These are phyloP conservation scores for Pelusios castaneus DNA, from an alignment of 2,113 vertebrate species.

Conservation along the genomic window DNA sequence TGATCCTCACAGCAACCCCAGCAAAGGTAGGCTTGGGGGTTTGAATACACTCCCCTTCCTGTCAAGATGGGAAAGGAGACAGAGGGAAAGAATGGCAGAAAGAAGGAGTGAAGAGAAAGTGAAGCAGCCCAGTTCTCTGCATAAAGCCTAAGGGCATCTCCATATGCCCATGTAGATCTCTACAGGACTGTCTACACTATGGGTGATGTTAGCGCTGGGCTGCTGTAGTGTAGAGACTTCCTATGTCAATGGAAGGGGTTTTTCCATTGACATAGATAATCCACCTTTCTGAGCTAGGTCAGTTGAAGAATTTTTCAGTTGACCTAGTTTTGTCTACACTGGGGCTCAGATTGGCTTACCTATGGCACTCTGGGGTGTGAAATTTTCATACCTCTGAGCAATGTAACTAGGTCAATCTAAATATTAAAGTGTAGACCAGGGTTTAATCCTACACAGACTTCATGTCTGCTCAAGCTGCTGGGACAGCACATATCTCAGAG, in stretches of 20 bases:
- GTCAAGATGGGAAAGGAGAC: background rate
- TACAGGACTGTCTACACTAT: background rate
- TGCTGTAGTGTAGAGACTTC: background rate
- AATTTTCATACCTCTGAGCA: background rate
- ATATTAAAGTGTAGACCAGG: background rate
- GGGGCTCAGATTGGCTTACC: background rate
- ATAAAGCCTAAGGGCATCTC: background rate
- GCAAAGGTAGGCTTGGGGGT: background rate
- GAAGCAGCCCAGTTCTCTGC: background rate
- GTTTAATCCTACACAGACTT: background rate
- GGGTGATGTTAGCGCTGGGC: background rate
- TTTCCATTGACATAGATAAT: background rate
- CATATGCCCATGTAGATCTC: background rate
- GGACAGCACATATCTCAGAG: background rate
- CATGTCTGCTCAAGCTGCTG: fast-evolving
- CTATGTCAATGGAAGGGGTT: background rate
- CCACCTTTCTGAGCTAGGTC: background rate
- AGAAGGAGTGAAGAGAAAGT: background rate
- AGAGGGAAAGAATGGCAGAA: background rate
- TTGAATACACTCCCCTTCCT: background rate
- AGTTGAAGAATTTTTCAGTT: background rate
- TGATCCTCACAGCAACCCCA: background rate
- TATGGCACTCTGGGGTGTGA: background rate
- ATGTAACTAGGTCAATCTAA: background rate
- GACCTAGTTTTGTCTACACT: background rate